Conservation (phyloP, 2,113 vertebrate genomes). For the Ciconia stormi region DNA sequence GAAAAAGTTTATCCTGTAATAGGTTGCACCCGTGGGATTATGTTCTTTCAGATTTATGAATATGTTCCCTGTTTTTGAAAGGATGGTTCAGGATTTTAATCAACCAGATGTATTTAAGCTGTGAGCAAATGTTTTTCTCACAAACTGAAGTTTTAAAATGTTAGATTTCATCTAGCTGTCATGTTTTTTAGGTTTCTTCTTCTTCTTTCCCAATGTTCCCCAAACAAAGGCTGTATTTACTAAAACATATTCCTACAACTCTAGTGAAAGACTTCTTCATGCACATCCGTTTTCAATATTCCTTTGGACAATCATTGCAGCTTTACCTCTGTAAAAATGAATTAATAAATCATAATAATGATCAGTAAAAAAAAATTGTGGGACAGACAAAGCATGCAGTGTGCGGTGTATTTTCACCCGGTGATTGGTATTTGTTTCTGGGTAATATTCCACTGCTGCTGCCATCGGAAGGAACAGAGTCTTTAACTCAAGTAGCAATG, state of each 20-base stretch:
- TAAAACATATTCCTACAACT: not conserved
- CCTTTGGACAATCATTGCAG: not conserved
- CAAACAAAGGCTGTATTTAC: not conserved
- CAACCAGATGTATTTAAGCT: not conserved
- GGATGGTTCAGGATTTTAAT: not conserved
- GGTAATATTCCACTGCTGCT: not conserved
- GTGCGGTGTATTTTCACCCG: rapidly evolving
- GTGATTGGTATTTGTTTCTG: not conserved
- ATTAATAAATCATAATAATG: not conserved
- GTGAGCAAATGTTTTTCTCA: not conserved
- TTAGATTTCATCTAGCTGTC: not conserved
- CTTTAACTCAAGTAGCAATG: not conserved
- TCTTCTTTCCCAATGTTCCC: not conserved
- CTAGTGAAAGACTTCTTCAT: not conserved
- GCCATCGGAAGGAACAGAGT: not conserved
- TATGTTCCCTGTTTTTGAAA: slow-evolving; percentile 4
- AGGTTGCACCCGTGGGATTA: not conserved
- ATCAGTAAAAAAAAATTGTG: not conserved
- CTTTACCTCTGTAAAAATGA: not conserved
- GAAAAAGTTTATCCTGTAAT: not conserved
- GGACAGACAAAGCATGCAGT: not conserved
- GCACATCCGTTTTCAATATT: not conserved
- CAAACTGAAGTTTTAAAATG: not conserved
- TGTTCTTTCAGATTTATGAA: not conserved
- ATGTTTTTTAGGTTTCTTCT: not conserved